Conservation (phyloP, 2,797 vertebrate species). For the Brachyrhaphis roseni region DNA sequence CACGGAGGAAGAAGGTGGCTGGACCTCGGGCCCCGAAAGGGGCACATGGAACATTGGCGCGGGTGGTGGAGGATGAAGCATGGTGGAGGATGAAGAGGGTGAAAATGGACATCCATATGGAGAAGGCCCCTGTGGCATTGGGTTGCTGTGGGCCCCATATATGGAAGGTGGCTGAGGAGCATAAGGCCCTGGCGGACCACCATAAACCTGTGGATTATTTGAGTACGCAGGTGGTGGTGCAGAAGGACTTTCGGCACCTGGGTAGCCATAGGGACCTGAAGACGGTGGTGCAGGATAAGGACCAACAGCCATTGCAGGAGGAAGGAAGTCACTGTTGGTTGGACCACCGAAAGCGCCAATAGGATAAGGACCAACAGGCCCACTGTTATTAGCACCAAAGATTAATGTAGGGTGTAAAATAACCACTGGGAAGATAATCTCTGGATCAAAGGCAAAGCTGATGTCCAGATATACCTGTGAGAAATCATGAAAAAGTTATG, state of each 20-base stretch:
- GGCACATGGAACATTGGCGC: not conserved
- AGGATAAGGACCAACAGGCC: constrained; percentile 15
- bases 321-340: constrained; percentile 45
- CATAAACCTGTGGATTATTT: constrained; percentile 11
- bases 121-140: constrained; percentile 25
- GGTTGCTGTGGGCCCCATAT: constrained; percentile 36
- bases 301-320: constrained; percentile 5
- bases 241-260: constrained; percentile 39
- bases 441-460: constrained; percentile 69
- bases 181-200: constrained; percentile 13
- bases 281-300: constrained; percentile 34
- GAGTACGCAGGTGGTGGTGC: constrained; percentile 33
- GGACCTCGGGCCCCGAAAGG: constrained; percentile 35
- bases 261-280: constrained; percentile 32
- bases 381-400: not conserved
- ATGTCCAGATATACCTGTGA: constrained; percentile 74
- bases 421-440: constrained; percentile 59
- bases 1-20: constrained; percentile 8
- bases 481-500: constrained; percentile 8
- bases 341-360: constrained; percentile 28
- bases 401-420: constrained; percentile 39
- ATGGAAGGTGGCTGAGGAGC: constrained; percentile 13
- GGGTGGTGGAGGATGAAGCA: constrained; percentile 56
- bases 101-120: constrained; percentile 48
- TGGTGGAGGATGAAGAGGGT: constrained; percentile 34